Evolutionary conservation across 1,140 invertebrate genomes (phyloP).

Genomic region (Drosophila dunni): DNA sequence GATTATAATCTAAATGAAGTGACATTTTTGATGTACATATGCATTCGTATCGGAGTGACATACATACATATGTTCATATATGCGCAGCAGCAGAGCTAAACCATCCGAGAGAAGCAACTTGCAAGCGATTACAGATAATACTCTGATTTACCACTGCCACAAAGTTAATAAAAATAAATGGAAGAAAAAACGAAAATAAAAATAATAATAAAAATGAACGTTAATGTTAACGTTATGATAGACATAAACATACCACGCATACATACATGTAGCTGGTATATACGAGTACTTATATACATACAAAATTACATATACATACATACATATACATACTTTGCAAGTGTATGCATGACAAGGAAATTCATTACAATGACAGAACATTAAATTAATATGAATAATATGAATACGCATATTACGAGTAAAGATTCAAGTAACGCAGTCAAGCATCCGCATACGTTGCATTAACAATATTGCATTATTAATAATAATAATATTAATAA

Average conservation of each 20-base stretch:
- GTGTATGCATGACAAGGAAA: constrained; percentile 37
- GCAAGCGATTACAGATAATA: constrained; percentile 62
- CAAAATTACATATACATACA: constrained; percentile 30
- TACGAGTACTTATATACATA: constrained; percentile 41
- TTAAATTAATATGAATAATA: constrained; percentile 3
- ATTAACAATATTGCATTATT: constrained; percentile 48
- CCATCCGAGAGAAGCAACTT: constrained; percentile 25
- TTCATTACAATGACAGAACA: constrained; percentile 43
- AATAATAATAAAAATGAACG: constrained; percentile 41
- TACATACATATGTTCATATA: constrained; percentile 36
- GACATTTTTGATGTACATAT: constrained; percentile 35
- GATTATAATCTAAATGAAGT: constrained; percentile 16
- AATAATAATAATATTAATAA: constrained; percentile 40
- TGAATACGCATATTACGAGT: constrained; percentile 26
- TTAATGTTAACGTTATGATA: constrained; percentile 59
- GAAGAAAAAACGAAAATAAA: constrained; percentile 6
- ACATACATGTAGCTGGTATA: constrained; percentile 16
- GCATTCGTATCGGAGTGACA: constrained; percentile 30
- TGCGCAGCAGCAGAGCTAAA: constrained; percentile 25
- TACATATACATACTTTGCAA: constrained; percentile 48
- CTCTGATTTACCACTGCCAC: constrained; percentile 84
- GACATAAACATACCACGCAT: constrained; percentile 47
- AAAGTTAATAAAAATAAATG: constrained; percentile 54
- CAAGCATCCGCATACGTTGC: constrained; percentile 38
- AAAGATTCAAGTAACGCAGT: background rate